Conservation (phyloP, 2,113 vertebrate genomes). For the Dolichallabes microphthalmus region DNA sequence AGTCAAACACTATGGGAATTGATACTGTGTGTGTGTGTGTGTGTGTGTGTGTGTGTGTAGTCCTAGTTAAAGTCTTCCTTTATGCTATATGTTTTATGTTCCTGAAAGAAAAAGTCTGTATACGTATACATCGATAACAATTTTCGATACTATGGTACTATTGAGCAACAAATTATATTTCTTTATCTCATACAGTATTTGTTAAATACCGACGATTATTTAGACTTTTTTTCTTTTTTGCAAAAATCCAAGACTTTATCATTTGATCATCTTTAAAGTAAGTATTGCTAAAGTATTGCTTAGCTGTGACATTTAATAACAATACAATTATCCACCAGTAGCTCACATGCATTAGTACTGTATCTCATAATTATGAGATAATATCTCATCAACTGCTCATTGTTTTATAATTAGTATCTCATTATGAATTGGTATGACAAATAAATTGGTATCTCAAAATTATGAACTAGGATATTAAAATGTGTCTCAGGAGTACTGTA, state of each 20-base stretch:
- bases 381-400: neutral
- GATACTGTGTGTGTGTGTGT: neutral
- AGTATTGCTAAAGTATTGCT: neutral
- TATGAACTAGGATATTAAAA: neutral
- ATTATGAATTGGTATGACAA: neutral
- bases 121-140: neutral
- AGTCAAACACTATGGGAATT: constrained; percentile 63
- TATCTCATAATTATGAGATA: neutral
- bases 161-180: neutral
- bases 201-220: neutral
- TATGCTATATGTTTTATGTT: neutral
- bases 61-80: neutral
- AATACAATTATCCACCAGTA: neutral
- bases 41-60: neutral
- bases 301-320: neutral
- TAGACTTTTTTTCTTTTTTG: too few relatives aligned
- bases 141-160: neutral
- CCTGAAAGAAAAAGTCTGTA: neutral
- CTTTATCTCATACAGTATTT: neutral
- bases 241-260: neutral
- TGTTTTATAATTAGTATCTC: neutral
- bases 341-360: neutral
- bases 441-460: neutral
- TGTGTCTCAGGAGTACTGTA: neutral
- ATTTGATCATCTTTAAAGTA: neutral